A percentile compares a stretch with the other conserved stretches of the same genome.
Conservation (phyloP, 2,113 vertebrate species). For the Willisornis vidua region DNA sequence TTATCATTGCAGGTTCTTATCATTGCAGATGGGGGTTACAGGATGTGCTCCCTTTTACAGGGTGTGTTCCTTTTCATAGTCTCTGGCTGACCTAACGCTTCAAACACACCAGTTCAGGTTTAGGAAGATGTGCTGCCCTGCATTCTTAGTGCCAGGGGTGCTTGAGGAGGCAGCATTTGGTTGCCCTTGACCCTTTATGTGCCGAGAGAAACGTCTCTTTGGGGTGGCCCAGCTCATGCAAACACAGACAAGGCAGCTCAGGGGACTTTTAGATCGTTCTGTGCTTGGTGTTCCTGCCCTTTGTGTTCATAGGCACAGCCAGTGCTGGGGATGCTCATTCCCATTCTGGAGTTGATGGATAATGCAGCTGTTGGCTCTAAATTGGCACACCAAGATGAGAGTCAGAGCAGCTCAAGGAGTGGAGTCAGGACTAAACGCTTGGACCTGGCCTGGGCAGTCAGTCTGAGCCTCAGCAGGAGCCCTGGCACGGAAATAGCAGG, state of each 20-base stretch:
- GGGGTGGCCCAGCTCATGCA: neutral
- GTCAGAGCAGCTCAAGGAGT: slow-evolving; percentile 23
- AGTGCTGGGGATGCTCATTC: neutral
- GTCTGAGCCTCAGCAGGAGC: slow-evolving; percentile 18
- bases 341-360: neutral
- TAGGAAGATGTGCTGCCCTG: neutral
- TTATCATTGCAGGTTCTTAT: neutral
- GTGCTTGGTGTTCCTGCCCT: neutral
- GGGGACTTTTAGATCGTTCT: neutral
- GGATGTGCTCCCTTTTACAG: rapidly evolving
- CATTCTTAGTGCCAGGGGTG: neutral
- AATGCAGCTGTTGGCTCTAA: neutral
- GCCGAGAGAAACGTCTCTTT: neutral
- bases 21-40: neutral
- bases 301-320: neutral
- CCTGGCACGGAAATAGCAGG: slow-evolving; percentile 15
- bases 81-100: neutral
- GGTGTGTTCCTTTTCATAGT: neutral
- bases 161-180: neutral
- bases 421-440: slow-evolving; percentile 18
- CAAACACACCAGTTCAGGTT: neutral
- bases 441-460: slow-evolving; percentile 42
- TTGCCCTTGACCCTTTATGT: neutral
- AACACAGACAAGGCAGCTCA: neutral
- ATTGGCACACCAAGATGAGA: neutral